These are phyloP conservation scores for Erythrocercus mccallii DNA, from an alignment of 2,113 vertebrate genomes.

Conservation along the genomic window DNA sequence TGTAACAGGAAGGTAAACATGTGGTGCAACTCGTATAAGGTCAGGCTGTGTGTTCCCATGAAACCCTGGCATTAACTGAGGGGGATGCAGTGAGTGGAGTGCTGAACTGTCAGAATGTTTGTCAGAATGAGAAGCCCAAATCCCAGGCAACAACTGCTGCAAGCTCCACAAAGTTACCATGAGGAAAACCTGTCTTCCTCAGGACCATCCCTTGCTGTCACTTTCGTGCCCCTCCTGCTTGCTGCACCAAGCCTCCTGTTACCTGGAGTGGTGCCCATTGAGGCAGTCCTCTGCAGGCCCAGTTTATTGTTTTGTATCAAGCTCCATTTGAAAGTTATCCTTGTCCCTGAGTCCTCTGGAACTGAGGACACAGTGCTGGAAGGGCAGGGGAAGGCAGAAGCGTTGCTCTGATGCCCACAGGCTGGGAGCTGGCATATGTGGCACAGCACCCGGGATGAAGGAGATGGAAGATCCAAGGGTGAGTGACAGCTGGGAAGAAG, in stretches of 20 bases:
- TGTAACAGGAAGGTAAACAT: neutral
- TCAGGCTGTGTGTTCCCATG: neutral
- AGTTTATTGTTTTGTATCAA: neutral
- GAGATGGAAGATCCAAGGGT: neutral
- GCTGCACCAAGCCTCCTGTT: neutral
- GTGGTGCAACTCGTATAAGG: neutral
- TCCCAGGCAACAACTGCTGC: neutral
- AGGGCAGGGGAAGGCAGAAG: neutral
- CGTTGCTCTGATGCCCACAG: rapidly evolving
- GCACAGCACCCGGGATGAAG: neutral
- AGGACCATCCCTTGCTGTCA: rapidly evolving
- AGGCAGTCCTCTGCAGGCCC: neutral
- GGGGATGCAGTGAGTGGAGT: neutral
- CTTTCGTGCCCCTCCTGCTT: neutral
- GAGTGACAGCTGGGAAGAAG: neutral
- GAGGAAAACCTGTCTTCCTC: neutral
- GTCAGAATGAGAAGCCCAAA: neutral
- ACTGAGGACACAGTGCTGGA: neutral
- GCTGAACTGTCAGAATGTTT: neutral
- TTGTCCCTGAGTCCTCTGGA: neutral
- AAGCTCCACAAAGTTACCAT: neutral
- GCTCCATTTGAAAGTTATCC: neutral
- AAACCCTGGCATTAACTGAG: neutral
- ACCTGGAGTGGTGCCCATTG: neutral
- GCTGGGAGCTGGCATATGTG: neutral